Evolutionary conservation across 2,888 invertebrate species (phyloP).

Genomic region (Eilema caniola): DNA sequence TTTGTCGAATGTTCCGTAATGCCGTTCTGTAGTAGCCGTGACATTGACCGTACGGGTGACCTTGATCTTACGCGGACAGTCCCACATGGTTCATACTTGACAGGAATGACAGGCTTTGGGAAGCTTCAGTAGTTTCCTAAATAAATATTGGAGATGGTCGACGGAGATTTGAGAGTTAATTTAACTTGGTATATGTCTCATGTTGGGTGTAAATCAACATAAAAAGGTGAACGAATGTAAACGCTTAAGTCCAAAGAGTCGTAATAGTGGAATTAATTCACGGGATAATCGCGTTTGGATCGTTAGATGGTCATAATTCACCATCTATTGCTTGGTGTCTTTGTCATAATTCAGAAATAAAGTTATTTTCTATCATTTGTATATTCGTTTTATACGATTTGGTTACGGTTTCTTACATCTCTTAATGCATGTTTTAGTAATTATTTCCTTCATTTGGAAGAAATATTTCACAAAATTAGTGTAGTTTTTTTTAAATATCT

Average conservation of each 20-base stretch:
- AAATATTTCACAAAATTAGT: too few species aligned
- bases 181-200: too few species aligned
- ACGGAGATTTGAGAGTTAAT: background rate
- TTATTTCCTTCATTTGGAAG: too few species aligned
- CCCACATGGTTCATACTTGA: background rate
- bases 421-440: too few species aligned
- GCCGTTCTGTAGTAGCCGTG: constrained; percentile 7
- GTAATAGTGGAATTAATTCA: too few species aligned
- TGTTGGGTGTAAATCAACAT: too few species aligned
- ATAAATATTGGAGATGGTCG: background rate
- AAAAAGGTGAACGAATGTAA: background rate
- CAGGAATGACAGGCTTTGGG: background rate
- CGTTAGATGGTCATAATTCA: background rate
- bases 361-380: too few species aligned
- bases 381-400: too few species aligned
- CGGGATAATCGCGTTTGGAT: background rate
- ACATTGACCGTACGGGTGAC: constrained; percentile 8
- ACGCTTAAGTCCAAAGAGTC: too few species aligned
- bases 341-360: too few species aligned
- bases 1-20: constrained; percentile 7
- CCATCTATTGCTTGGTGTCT: background rate
- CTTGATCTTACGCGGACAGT: constrained; percentile 11
- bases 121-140: background rate
- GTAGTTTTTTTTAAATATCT: background rate
- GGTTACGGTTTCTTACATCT: too few species aligned